Evolutionary conservation across 2,888 invertebrate genomes (phyloP).

Genomic region (Autographa pulchrina): DNA sequence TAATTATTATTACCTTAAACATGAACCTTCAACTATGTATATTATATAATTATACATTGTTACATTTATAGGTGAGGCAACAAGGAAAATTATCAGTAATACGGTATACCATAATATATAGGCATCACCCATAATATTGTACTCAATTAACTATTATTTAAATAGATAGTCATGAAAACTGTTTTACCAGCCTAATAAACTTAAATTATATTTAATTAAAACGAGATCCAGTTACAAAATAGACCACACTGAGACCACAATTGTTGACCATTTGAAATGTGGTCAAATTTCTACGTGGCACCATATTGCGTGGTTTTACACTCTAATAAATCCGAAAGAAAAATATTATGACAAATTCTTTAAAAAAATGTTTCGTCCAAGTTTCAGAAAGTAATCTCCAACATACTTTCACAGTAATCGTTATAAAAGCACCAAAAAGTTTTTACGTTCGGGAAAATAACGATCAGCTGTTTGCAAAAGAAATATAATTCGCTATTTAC

Average conservation of each 20-base stretch:
- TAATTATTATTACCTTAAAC: no score
- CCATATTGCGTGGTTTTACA: slow-evolving; percentile 45
- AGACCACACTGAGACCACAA: slow-evolving; percentile 8
- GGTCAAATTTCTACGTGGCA: slow-evolving; percentile 29
- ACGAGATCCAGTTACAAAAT: no score
- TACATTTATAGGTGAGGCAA: no score
- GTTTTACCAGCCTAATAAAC: no score
- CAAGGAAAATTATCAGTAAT: no score
- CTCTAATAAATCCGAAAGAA: not conserved
- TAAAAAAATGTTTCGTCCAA: not conserved
- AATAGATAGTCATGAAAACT: no score
- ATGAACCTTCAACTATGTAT: no score
- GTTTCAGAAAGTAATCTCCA: not conserved
- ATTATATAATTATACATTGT: no score
- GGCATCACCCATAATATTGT: no score
- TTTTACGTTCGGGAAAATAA: slow-evolving; percentile 3
- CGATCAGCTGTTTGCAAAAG: not conserved
- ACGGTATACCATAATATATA: no score
- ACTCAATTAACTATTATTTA: no score
- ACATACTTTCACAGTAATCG: slow-evolving; percentile 4
- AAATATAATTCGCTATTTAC: slow-evolving; percentile 1
- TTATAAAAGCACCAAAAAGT: slow-evolving; percentile 4
- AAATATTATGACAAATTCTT: not conserved
- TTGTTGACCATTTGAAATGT: slow-evolving; percentile 40
- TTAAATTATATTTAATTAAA: no score